phyloP scores from a whole-genome alignment of 2,113 vertebrate genomes.

The Hippocampus comes region DNA sequence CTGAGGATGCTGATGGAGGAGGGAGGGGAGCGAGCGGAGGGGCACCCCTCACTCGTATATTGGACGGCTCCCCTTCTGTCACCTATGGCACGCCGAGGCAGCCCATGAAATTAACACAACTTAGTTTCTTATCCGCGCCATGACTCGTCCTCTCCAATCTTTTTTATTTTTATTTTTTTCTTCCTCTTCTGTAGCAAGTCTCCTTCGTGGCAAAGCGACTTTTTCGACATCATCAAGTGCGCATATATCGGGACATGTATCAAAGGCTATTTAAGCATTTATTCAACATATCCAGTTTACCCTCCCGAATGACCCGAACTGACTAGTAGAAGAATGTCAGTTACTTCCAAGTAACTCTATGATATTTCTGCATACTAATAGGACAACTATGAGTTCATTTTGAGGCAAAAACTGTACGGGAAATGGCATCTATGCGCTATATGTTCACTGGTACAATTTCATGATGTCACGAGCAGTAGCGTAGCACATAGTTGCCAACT shows the following conservation, averaged over 20 bases:
- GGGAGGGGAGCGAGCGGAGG: slow-evolving; percentile 3
- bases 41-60: slow-evolving; percentile 43
- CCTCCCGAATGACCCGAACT: too few species aligned
- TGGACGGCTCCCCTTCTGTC: slow-evolving; percentile 61
- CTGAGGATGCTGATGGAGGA: slow-evolving; percentile 41
- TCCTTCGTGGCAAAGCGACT: background rate
- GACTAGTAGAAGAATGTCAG: too few species aligned
- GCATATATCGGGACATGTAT: background rate
- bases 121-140: slow-evolving; percentile 30
- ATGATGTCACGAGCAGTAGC: too few species aligned
- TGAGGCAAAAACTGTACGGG: too few species aligned
- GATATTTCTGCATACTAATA: too few species aligned
- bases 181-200: background rate
- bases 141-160: slow-evolving; percentile 13
- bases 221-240: slow-evolving; percentile 8
- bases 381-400: too few species aligned
- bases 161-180: slow-evolving; percentile 9
- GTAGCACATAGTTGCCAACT: too few species aligned
- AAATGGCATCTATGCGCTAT: too few species aligned
- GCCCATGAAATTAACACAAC: slow-evolving; percentile 55
- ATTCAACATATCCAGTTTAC: too few species aligned
- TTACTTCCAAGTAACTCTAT: too few species aligned
- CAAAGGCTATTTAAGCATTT: too few species aligned
- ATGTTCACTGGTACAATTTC: too few species aligned
- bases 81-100: slow-evolving; percentile 61